Base-by-base conservation (phyloP, 2,888 invertebrate genomes). In the Athalia circularis region DNA sequence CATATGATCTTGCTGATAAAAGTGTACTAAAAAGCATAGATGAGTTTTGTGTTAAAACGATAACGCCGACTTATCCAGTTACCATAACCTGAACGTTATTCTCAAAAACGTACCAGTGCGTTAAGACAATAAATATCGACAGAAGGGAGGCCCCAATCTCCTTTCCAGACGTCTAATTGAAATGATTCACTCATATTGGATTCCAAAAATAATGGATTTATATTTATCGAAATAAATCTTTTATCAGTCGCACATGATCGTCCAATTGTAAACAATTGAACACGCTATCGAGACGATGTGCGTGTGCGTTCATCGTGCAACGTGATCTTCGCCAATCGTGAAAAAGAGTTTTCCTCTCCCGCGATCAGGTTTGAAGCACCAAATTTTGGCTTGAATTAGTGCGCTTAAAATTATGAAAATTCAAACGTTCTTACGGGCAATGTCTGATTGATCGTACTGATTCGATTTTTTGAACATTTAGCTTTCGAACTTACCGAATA, bases 141-240 rank as follows among this genome's bases (percentile, higher is more conserved):
- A 0, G 94, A 93, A 0, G 94, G 94, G 65, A 95, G 88, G 9
- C 94, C 94, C 93, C 94, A 94, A 83, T 94, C 94, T 8, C 94
- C 93, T 84, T 92, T 92, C 94, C 94, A 95, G 78, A 94, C 90
- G 82, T 93, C 92, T 77, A 94, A 82, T 82, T 91, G 80, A 74
- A 82, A 83, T 80, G 80, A 62, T 29, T 75, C 75, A 75, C 62
- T 64, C 75, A 75, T 75, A 9, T 62, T n/a, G 29, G 62, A 62
- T 62, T n/a, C 0, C 5, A 57, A 65, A 72, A 72, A 59, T 68
- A 11, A 54, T 29, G 29, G 8, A 68, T 72, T 57, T n/a, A 47
- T 45, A 5, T 15, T 29, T 47, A 54, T 11, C 8, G 52, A 59
- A 59, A 72, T 72, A 72, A 72, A 72, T 47, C 6, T 72, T 9